phyloP scores from a whole-genome alignment of 2,113 vertebrate genomes.

The Pyxicephalus adspersus region DNA sequence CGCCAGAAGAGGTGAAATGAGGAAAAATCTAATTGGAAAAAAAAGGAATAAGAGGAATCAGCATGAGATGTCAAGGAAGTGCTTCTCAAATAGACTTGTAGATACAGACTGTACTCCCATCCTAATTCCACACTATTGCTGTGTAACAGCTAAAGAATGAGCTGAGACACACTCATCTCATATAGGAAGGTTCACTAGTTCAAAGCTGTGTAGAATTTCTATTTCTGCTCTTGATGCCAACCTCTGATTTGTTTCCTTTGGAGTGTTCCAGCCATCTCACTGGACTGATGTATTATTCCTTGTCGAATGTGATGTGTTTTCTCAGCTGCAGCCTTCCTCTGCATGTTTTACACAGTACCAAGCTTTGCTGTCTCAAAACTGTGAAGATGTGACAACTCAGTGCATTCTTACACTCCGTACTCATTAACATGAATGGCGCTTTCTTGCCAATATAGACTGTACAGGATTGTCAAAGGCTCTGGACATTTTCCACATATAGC shows the following conservation, averaged over 20 bases:
- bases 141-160: constrained; percentile 54
- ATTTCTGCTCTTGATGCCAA: constrained; percentile 26
- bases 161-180: constrained; percentile 19
- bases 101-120: not conserved
- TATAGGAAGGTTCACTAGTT: constrained; percentile 25
- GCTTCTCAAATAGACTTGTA: not conserved
- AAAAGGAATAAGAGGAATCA: not conserved
- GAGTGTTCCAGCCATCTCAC: constrained; percentile 26
- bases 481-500: constrained; percentile 30
- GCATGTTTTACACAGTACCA: constrained; percentile 46
- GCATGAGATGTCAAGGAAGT: not conserved
- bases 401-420: constrained; percentile 57
- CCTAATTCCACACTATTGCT: not conserved
- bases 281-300: constrained; percentile 31
- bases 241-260: constrained; percentile 60
- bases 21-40: not conserved
- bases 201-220: constrained; percentile 31
- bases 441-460: constrained; percentile 15
- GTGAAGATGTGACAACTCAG: constrained; percentile 56
- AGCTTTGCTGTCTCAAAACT: constrained; percentile 59
- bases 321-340: constrained; percentile 59
- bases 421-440: constrained; percentile 43
- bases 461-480: constrained; percentile 11
- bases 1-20: not conserved
- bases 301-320: constrained; percentile 60